phyloP scores from a whole-genome alignment of 2,888 invertebrate species.

The Monopis laevigella region DNA sequence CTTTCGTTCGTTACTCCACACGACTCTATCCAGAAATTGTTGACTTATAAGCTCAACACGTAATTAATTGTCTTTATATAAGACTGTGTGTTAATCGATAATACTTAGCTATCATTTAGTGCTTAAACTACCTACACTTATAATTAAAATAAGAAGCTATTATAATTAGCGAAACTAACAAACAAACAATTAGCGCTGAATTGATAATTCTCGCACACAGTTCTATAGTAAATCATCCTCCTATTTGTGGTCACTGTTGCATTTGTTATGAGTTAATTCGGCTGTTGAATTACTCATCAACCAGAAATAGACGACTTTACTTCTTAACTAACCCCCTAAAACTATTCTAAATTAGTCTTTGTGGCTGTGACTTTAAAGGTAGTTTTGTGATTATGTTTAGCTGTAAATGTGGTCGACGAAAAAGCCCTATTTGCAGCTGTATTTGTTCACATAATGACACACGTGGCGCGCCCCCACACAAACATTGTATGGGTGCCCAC shows the following conservation, averaged over 20 bases:
- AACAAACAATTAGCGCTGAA: no score
- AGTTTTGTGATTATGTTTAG: not conserved
- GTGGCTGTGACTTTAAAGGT: not conserved
- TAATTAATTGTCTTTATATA: no score
- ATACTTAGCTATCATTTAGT: no score
- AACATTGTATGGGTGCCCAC: slow-evolving; percentile 13
- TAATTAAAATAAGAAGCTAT: no score
- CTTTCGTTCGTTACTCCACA: no score
- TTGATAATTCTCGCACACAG: no score
- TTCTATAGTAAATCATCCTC: no score
- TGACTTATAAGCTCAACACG: no score
- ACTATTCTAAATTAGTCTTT: not conserved
- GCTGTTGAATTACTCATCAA: slow-evolving; percentile 8
- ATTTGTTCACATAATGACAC: slow-evolving; percentile 28
- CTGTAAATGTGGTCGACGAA: not conserved
- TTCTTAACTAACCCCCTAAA: not conserved
- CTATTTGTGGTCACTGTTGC: slow-evolving; percentile 5
- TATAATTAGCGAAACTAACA: no score
- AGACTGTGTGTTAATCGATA: no score
- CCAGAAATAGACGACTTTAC: not conserved
- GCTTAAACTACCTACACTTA: no score
- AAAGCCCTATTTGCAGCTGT: slow-evolving; percentile 13
- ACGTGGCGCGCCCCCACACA: slow-evolving; percentile 24
- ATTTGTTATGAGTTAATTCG: slow-evolving; percentile 9
- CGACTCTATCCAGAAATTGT: no score